Base-by-base conservation (phyloP, 2,888 invertebrate genomes). In the Mesorhabditis sp. region DNA sequence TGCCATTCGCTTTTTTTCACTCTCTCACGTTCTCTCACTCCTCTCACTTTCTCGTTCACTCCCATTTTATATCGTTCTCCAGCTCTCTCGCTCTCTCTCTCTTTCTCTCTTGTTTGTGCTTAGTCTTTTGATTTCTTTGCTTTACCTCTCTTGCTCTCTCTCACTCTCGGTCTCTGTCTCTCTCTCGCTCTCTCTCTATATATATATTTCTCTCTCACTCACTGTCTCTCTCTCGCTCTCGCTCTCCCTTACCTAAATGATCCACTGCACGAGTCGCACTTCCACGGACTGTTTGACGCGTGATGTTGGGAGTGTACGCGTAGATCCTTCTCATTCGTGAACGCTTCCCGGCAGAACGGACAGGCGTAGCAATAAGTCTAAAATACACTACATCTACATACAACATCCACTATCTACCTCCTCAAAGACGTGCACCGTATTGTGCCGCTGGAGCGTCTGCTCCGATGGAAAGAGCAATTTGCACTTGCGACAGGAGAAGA, bases 401-500 rank as follows among this genome's bases (percentile, higher is more conserved):
- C 58, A 50, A 50, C n/a, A 10, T 13, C 2, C 2, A 13, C 58
- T n/a, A n/a, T n/a, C n/a, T 50, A 75, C 64, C 67, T 84, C 84
- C 64, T 80, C 75, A 43, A 76, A 74, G 42, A 71, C 72, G 75
- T 85, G 85, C 13, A 80, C 80, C 10, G 85, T 81, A 7, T 76
- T 69, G 72, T 85, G 85, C n/a, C 84, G 74, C 66, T 74, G 70
- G 43, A 82, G 76, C 45, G 82, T 72, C 65, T 83, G 83, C 45
- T 83, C 79, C 7, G 80, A 76, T 6, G 85, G 85, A 62, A 84
- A 80, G 68, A 76, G 76, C 28, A 83, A 72, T 45, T 80, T 76
- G 71, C 85, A 85, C 67, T 82, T 81, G 50, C 78, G 78, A 69
- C 85, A 85, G 5, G 79, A 73, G 79, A 76, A 79, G 41, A 85